Percentiles rank a stretch among this genome's conserved stretches.
phyloP scores from a whole-genome alignment of 2,888 invertebrate genomes.

The Argynnis bischoffii region DNA sequence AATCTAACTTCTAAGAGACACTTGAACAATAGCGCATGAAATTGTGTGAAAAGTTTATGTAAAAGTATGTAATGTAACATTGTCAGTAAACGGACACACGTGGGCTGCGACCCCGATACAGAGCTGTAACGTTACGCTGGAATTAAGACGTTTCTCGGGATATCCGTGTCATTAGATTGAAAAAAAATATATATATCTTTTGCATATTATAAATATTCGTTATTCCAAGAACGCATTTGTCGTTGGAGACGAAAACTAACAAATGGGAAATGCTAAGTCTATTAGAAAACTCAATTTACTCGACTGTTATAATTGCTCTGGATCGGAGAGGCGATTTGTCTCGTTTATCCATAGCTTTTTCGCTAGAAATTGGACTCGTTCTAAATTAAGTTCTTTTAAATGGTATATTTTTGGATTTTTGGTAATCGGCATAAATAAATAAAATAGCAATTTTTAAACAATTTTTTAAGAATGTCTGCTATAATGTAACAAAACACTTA shows the following conservation, averaged over 20 bases:
- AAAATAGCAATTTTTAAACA: not conserved
- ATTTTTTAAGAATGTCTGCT: too few species aligned
- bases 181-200: constrained; percentile 41
- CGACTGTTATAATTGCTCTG: constrained; percentile 35
- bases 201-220: constrained; percentile 29
- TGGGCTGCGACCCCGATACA: constrained; percentile 60
- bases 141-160: constrained; percentile 59
- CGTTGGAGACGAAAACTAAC: constrained; percentile 18
- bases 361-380: constrained; percentile 23
- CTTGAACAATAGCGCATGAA: constrained; percentile 50
- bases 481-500: too few species aligned
- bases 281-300: constrained; percentile 36
- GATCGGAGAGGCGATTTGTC: constrained; percentile 38
- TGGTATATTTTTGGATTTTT: constrained; percentile 1
- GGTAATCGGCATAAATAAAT: not conserved
- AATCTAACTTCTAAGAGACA: constrained; percentile 34
- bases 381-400: constrained; percentile 17
- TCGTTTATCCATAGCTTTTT: constrained; percentile 31
- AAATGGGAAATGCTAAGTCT: constrained; percentile 37
- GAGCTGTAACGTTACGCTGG: constrained; percentile 51
- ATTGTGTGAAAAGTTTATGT: constrained; percentile 38
- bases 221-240: constrained; percentile 46
- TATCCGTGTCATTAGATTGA: constrained; percentile 54
- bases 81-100: constrained; percentile 62
- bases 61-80: constrained; percentile 38